Conservation (phyloP, 2,797 vertebrate genomes). For the Pterois miles region DNA sequence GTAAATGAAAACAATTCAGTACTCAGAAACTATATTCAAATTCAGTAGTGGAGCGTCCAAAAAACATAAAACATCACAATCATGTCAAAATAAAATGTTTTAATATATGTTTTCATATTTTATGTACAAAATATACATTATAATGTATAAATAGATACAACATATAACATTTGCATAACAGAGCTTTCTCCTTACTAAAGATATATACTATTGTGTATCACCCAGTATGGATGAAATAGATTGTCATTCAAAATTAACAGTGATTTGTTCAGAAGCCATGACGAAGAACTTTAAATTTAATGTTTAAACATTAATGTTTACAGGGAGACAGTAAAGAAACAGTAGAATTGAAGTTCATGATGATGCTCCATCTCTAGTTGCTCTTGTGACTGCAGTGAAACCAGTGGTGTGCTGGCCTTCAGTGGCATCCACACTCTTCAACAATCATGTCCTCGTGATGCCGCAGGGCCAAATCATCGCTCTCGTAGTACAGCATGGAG, state of each 20-base stretch:
- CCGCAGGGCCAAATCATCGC: constrained; percentile 82
- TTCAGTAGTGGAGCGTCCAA: neutral
- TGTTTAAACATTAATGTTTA: constrained; percentile 8
- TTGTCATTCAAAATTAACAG: constrained; percentile 12
- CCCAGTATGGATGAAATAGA: constrained; percentile 35
- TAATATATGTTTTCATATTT: constrained; percentile 68
- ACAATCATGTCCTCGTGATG: constrained; percentile 94
- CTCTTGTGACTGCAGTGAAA: neutral
- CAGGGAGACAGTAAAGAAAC: neutral
- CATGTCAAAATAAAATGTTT: constrained; percentile 68
- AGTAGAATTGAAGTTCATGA: neutral
- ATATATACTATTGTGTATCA: constrained; percentile 22
- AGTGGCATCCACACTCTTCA: constrained; percentile 93
- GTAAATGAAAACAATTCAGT: neutral
- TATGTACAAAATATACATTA: constrained; percentile 79
- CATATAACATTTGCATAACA: constrained; percentile 17
- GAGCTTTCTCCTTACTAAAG: neutral
- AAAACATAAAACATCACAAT: neutral
- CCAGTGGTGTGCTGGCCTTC: constrained; percentile 23
- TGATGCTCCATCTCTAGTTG: neutral
- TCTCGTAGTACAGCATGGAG: constrained; percentile 93
- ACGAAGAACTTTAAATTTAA: neutral
- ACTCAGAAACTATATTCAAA: neutral
- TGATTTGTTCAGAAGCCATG: neutral
- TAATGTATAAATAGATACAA: constrained; percentile 66